Conservation (phyloP, 2,888 invertebrate genomes). For the Beris morrisii region DNA sequence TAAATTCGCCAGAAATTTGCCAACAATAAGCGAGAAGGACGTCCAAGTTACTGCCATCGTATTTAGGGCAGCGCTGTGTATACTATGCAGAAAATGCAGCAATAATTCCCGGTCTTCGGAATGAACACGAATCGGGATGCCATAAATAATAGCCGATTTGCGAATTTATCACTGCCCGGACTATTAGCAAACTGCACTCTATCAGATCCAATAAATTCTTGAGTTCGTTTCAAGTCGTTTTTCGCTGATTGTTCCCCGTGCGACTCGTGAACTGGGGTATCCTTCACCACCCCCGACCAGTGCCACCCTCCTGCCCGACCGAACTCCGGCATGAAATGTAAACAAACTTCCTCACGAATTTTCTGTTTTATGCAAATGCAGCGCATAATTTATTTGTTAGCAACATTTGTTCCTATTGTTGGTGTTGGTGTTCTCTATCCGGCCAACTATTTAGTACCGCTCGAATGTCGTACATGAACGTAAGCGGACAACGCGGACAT, state of each 20-base stretch:
- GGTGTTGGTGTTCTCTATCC: neutral
- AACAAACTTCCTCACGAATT: conserved; percentile 33
- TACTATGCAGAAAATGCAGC: conserved; percentile 10
- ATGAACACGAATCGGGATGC: conserved; percentile 20
- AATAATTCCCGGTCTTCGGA: conserved; percentile 19
- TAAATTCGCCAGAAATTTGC: conserved; percentile 14
- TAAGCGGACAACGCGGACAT: conserved; percentile 7
- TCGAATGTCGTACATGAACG: conserved; percentile 8
- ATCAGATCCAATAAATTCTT: conserved; percentile 30
- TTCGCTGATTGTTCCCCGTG: conserved; percentile 14
- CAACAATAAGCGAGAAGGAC: conserved; percentile 3
- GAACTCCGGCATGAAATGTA: conserved; percentile 11
- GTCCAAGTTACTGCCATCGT: neutral
- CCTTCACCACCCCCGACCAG: neutral
- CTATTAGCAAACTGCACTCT: conserved; percentile 26
- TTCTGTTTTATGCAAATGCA: conserved; percentile 34
- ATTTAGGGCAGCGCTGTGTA: neutral
- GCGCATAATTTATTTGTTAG: conserved; percentile 23
- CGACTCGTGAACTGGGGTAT: no score
- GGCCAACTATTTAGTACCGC: conserved; percentile 11
- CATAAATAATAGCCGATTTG: conserved; percentile 28
- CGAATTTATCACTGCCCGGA: conserved; percentile 27
- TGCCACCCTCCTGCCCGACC: neutral
- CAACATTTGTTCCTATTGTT: conserved; percentile 4
- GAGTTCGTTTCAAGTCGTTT: conserved; percentile 26